Base-by-base conservation (phyloP, 2,113 vertebrate genomes). In the Mesocricetus auratus region DNA sequence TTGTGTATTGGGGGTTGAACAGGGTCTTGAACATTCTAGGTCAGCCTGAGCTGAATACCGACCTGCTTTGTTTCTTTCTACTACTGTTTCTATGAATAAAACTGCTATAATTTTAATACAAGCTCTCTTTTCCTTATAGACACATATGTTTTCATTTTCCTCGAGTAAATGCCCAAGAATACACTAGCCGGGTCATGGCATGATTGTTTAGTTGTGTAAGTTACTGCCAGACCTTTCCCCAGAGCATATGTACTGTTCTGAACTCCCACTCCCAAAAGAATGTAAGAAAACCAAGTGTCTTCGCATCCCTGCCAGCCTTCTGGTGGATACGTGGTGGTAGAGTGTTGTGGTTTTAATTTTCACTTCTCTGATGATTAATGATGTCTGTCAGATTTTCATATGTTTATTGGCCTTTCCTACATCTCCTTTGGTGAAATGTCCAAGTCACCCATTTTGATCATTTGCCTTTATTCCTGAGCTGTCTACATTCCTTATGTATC, bases 141-240 rank as follows among this genome's bases (percentile, higher is more conserved):
- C 58, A 91, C 73, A n/a, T 85, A 24, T 77, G 85, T 89, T 96
- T 97, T 91, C 75, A 79, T 97, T 96, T 78, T 74, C 93, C 90
- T 86, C 90, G 74, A 93, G 47, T 91, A 90, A 95, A 83, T 90
- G 26, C 9, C 26, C 68, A 53, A 71, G 90, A 75, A 78, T 71
- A 87, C 60, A 93, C 66, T 56, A 53, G 64, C 64, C 81, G 74
- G 69, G 58, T 88, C 79, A 22, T 36, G 87, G 71, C 45, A 88
- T 33, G 7, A 58, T 86, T 26, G 29, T 79, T 94, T 86, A 75
- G 36, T 91, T 89, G 82, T 60, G 5, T 66, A 68, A 92, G 69
- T 79, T 85, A 53, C 58, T 90, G 90, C 81, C 88, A 89, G 45
- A 33, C 58, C 33, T 85, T 53, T 88, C 39, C 45, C 73, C 42